phyloP scores from a whole-genome alignment of 2,113 vertebrate genomes.

The Isichthys henryi region DNA sequence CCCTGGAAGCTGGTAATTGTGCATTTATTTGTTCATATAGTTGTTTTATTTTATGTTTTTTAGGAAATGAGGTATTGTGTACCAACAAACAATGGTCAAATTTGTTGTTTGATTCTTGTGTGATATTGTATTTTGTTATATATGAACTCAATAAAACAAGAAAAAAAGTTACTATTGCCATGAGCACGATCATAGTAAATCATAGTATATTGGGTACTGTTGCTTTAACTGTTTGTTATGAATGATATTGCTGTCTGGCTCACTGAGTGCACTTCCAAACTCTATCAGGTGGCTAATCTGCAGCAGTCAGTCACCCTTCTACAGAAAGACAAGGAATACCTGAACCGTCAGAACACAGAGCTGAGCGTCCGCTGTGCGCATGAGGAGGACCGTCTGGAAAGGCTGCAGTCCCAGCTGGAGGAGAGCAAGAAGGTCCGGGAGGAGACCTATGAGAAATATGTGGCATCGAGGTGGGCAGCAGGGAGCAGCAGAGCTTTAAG shows the following conservation, averaged over 20 bases:
- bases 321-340: slow-evolving; percentile 95
- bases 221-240: neutral
- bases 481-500: neutral
- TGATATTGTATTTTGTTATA: neutral
- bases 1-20: neutral
- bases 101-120: neutral
- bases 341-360: slow-evolving; percentile 88
- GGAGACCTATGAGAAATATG: slow-evolving; percentile 91
- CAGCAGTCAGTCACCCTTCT: slow-evolving; percentile 82
- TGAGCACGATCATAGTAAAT: neutral
- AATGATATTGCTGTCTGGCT: neutral
- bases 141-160: neutral
- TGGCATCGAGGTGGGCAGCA: slow-evolving; percentile 72
- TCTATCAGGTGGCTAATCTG: slow-evolving; percentile 65
- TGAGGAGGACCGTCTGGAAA: slow-evolving; percentile 84
- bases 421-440: slow-evolving; percentile 86
- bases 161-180: neutral
- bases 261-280: neutral
- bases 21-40: too few relatives aligned
- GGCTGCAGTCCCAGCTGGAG: slow-evolving; percentile 83
- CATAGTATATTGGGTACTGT: neutral
- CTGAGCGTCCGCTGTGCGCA: slow-evolving; percentile 84
- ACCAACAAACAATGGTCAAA: neutral
- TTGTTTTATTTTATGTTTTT: neutral
- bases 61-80: neutral